Base-by-base conservation (phyloP, 2,113 vertebrate genomes). In the Sceloporus undulatus region DNA sequence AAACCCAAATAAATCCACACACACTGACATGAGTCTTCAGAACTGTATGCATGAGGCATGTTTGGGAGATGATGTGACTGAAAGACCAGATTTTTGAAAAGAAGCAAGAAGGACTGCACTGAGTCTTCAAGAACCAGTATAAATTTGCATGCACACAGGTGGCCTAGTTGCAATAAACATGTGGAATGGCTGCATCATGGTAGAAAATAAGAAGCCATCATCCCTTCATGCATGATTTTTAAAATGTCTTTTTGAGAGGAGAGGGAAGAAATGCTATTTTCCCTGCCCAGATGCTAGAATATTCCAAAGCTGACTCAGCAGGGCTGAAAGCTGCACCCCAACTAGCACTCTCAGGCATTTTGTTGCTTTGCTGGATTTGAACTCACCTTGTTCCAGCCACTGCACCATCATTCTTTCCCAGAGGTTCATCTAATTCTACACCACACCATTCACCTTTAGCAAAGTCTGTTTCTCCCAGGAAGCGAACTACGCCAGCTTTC, bases 391-490 rank as follows among this genome's bases (percentile, higher is more conserved):
- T 99, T 94, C 99, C 99, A 85, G 99, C 99, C 79, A 99, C 99
- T 0, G 99, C 98, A 34, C 99, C 99, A 13, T 99, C 99, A 0
- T 99, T 99, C 95, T 99, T 99, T 59, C 99, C 99, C 38, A 99
- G 96, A 4, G 99, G 99, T 68, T 99, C 99, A 29, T 99, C 99
- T 82, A 99, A 92, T 86, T 99, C 99, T 19, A 99, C 99, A 0
- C 99, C 99, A 71, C 99, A 99, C 99, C 99, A 99, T 7, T 99
- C 99, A 42, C 99, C 99, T 95, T 99, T 99, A 52, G 99, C 98
- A 92, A 99, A 99, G 95, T 99, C 99, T 0, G 99, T 98, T 94
- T 99, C 98, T n/a, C 99, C 99, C 56, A 99, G 94, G 87, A 99
- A 99, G 52, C 98, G 98, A 34, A 99, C 98, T 0, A 99, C 99